Base-by-base conservation (phyloP, 2,797 vertebrate species). In the Pseudochirops cupreus region DNA sequence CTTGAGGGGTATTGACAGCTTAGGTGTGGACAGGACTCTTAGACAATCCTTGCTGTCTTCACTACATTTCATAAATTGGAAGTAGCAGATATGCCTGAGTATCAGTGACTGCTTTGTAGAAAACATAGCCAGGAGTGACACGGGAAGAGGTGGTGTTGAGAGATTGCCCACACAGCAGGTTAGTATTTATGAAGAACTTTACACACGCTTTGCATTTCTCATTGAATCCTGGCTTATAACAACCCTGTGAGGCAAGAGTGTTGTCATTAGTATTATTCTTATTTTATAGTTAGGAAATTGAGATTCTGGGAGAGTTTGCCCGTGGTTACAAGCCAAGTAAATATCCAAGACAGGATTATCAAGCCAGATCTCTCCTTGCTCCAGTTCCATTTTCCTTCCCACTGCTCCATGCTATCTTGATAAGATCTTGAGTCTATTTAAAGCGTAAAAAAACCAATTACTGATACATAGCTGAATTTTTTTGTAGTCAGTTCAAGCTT, bases 171-270 rank as follows among this genome's bases (percentile, higher is more conserved):
- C 7, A 26, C 3, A 26, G 39, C 39, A 87, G 24, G 46, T 46
- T 46, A 46, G 9, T 46, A 7, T 46, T 74, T 82, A 82, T 21
- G 24, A 12, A 82, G n/a, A 11, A 82, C 74, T 28, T 87, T 87
- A 87, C 24, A 87, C 0, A 10, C 10, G 46, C 74, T 50, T 87
- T 21, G 50, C 39, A 87, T 95, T 97, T 97, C 94, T 98, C 91
- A 97, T 93, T 97, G 97, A 97, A 98, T 97, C 94, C 95, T 11
- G 57, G 57, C 57, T 95, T 96, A 94, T 95, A 82, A 97, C 97
- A 97, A 67, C 96, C 97, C 97, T 98, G 97, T 98, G 97, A 97
- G 97, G 93, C 98, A 74, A n/a, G 97, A 97, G 97, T 98, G 95
- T 90, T 98, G 95, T 94, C 97, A 95, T 96, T 46, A 24, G 7